Base-by-base conservation (phyloP, 2,888 invertebrate genomes). In the Syrista parreyssii region DNA sequence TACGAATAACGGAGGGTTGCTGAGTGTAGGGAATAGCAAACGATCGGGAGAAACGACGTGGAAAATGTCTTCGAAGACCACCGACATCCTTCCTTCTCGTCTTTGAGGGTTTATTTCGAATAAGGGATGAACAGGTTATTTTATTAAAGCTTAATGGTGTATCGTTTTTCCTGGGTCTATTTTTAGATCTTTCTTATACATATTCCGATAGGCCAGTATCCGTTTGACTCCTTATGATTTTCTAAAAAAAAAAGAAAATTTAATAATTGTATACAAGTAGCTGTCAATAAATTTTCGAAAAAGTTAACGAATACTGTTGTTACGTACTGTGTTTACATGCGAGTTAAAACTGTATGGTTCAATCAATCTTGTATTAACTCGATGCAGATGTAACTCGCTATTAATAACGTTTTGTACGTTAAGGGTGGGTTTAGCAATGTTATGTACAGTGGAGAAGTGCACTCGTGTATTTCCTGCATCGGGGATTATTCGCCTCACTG, bases 11-110 rank as follows among this genome's bases (percentile, higher is more conserved):
- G 71, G 31, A 71, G 71, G 71, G 71, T 71, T 32, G 71, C 31
- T 33, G 71, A 71, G 71, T 71, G 71, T 71, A 31, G 71, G 71
- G 71, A 71, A 71, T 71, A 33, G 31, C 71, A 71, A 71, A 33
- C 71, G 71, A 71, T 71, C 71, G 71, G 71, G 12, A 33, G 1
- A 71, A 71, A 71, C 31, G 33, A 33, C 12, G 71, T 71, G 71
- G 71, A 71, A 71, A 71, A 71, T 23, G 23, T 71, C 4, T 11
- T 12, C 71, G 71, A 55, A 55, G 23, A 55, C 55, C 55, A 9
- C 23, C 55, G 9, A 23, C 1, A 23, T 23, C 23, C 55, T 55
- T 55, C 23, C 55, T 23, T 55, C 9, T 55, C 23, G 23, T 55
- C 23, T 55, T 55, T 55, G 55, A 23, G 55, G 55, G 55, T 55